Base-by-base conservation (phyloP, 1,140 invertebrate species). In the Teleogryllus occipitalis region DNA sequence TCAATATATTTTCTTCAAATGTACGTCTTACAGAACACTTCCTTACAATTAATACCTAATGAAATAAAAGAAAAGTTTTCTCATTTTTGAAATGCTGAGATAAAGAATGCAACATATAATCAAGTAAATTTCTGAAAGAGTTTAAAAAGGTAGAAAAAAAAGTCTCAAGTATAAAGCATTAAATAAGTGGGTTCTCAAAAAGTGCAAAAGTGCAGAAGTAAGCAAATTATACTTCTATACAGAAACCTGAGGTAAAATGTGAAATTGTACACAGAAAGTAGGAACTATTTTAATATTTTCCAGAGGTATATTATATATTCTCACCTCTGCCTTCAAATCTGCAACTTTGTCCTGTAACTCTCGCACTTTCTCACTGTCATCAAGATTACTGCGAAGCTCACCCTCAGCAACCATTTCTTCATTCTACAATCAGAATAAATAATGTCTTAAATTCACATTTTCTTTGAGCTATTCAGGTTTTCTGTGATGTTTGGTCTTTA, bases 371-470 rank as follows among this genome's bases (percentile, higher is more conserved):
- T 95, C 94, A 80, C 93, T 94, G 83, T 96, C 94, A 80, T 94
- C 93, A 81, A 93, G 87, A 84, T 93, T 94, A 80, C 91, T 92
- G 81, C 94, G 89, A 54, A 98, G 88, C 86, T 97, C 95, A 46
- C 95, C 94, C 86, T 96, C 95, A 7, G 95, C 93, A 8, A 95
- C 88, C 90, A 97, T 93, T 87, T 97, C 96, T 86, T 97, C 95
- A 86, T 96, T 97, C 96, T 97, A 84, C 39, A 86, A 85, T 76
- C 83, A 83, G 79, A 79, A 82, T 82, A 77, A 46, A 18, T 14
- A 75, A 75, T 65, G 8, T 8, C 47, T 8, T 46, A 3, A 0
- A 47, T 18, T 10, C n/a, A 14, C 7, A 47, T 0, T 18, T 39
- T 39, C 27, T 39, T 21, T 77, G n/a, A 0, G 8, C 1, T 39